These are phyloP conservation scores for Dendrolimus kikuchii DNA, from an alignment of 1,140 invertebrate genomes.

Conservation along the genomic window DNA sequence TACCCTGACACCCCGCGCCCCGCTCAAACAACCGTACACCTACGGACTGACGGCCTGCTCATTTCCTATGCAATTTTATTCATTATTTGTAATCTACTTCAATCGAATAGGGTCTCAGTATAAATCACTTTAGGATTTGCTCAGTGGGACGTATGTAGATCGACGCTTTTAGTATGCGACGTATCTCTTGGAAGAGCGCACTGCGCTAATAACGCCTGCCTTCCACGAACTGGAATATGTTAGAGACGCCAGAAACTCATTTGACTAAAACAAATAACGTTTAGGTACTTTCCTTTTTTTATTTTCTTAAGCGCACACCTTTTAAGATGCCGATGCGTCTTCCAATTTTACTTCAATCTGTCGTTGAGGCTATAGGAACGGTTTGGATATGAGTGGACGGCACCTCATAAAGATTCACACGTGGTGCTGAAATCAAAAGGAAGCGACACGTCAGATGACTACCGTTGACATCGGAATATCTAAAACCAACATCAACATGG, in stretches of 20 bases:
- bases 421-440: too few species aligned
- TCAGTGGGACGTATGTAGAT: constrained; percentile 64
- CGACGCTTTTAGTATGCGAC: constrained; percentile 64
- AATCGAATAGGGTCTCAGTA: constrained; percentile 62
- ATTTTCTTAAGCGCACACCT: constrained; percentile 42
- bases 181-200: constrained; percentile 49
- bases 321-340: constrained; percentile 45
- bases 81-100: constrained; percentile 71
- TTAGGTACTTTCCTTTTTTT: constrained; percentile 38
- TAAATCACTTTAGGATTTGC: constrained; percentile 65
- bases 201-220: constrained; percentile 48
- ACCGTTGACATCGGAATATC: too few species aligned
- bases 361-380: constrained; percentile 25
- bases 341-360: constrained; percentile 42
- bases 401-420: not conserved
- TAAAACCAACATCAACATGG: too few species aligned
- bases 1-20: constrained; percentile 23
- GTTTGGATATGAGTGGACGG: constrained; percentile 12
- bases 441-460: too few species aligned
- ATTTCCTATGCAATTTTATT: constrained; percentile 72
- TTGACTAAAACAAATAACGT: constrained; percentile 58
- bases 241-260: constrained; percentile 54
- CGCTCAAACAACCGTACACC: constrained; percentile 52
- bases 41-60: constrained; percentile 50
- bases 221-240: constrained; percentile 33